These are phyloP conservation scores for Spilogale gracilis DNA, from an alignment of 2,113 vertebrate species.

Conservation along the genomic window DNA sequence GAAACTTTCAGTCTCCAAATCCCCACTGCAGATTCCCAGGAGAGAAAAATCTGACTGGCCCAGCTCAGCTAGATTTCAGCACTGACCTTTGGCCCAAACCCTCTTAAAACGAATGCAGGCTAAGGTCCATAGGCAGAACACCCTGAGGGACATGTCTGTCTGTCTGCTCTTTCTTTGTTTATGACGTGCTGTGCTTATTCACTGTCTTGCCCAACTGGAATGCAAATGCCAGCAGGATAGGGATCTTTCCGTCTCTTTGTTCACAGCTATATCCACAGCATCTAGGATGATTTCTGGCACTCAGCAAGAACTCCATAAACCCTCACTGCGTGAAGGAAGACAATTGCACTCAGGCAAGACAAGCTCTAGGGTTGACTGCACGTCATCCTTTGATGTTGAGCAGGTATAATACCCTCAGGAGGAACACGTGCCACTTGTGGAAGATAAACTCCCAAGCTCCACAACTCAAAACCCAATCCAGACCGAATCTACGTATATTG, in stretches of 20 bases:
- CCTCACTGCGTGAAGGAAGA: not conserved
- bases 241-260: not conserved
- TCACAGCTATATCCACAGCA: not conserved
- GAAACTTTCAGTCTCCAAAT: not conserved
- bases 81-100: not conserved
- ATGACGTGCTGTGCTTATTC: not conserved
- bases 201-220: not conserved
- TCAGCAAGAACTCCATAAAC: not conserved
- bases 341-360: not conserved
- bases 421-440: not conserved
- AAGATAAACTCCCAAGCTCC: not conserved
- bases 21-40: not conserved
- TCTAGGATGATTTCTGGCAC: not conserved
- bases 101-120: not conserved
- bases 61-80: not conserved
- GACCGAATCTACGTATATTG: not conserved
- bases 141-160: not conserved
- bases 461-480: not conserved
- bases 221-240: rapidly evolving
- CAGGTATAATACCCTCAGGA: not conserved
- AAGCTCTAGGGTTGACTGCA: not conserved
- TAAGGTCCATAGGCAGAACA: not conserved
- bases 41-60: not conserved
- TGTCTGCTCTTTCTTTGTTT: not conserved
- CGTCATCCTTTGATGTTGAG: not conserved